Evolutionary conservation across 2,113 vertebrate genomes (phyloP).

Genomic region (Fregata magnificens): DNA sequence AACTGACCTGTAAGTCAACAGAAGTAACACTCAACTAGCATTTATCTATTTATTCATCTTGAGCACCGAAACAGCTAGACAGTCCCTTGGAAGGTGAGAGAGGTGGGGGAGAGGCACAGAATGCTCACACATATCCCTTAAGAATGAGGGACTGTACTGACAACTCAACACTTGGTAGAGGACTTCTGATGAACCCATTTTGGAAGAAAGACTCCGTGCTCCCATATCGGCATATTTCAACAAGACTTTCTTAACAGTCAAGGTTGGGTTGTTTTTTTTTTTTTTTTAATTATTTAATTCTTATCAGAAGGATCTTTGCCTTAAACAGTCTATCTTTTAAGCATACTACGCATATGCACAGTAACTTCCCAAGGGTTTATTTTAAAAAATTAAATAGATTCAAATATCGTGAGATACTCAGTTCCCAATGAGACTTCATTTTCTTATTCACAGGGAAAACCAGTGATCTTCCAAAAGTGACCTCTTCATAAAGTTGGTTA

Average conservation of each 20-base stretch:
- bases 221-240: neutral
- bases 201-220: neutral
- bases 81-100: neutral
- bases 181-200: neutral
- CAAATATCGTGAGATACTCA: neutral
- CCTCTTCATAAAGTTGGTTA: neutral
- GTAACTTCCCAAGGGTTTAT: neutral
- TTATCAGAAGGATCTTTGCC: neutral
- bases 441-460: neutral
- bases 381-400: neutral
- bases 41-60: neutral
- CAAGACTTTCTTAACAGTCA: neutral
- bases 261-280: neutral
- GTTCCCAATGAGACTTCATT: neutral
- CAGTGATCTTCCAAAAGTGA: neutral
- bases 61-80: neutral
- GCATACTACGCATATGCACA: neutral
- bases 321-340: neutral
- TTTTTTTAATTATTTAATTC: neutral
- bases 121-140: neutral
- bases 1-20: neutral
- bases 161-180: neutral
- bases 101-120: neutral
- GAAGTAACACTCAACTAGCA: neutral
- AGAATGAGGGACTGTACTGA: neutral